Evolutionary conservation across 2,113 vertebrate genomes (phyloP), one percentile per base, ranked within the genome.

Genomic region (Ceratotherium simum): DNA sequence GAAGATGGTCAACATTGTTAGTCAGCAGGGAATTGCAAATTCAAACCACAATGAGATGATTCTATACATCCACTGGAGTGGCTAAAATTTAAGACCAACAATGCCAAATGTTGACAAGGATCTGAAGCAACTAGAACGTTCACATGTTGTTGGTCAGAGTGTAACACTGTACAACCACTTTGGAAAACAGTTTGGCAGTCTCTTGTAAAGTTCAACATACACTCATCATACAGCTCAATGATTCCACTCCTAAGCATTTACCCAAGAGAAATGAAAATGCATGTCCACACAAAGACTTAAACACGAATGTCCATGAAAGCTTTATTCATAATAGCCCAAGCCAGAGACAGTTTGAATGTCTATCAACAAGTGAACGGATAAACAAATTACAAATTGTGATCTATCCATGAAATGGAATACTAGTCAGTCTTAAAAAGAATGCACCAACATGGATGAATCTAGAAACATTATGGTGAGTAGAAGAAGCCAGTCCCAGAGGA

Each of bases 121-220:
- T n/a, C 12, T 54, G 51, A 31, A 83, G 12, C 87, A 91, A 75
- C 42, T 8, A n/a, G 72, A 76, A 69, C 36, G 87, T 42, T 82
- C 17, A 8, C 1, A 3, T 14, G 13, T 17, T 46, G 39, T 31
- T 12, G 8, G 17, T n/a, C 3, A 3, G 1, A 14, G 12, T 2
- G 29, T 13, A 17, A 84, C 62, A 70, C 10, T 13, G 16, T 9
- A 13, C 27, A 16, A 10, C 60, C 60, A 14, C 54, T 54, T 67
- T 13, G 60, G 58, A 54, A 42, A 83, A 60, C 33, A 42, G 18
- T 60, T 69, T 58, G 36, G 27, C 20, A 67, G 18, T 80, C 80
- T 65, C 46, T 65, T 58, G 46, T 20, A 33, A 73, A 48, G 64
- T 48, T 20, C 73, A 60, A 33, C 23, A 3, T 20, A 39, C 11